Conservation (phyloP, 2,113 vertebrate species). For the Aix galericulata region DNA sequence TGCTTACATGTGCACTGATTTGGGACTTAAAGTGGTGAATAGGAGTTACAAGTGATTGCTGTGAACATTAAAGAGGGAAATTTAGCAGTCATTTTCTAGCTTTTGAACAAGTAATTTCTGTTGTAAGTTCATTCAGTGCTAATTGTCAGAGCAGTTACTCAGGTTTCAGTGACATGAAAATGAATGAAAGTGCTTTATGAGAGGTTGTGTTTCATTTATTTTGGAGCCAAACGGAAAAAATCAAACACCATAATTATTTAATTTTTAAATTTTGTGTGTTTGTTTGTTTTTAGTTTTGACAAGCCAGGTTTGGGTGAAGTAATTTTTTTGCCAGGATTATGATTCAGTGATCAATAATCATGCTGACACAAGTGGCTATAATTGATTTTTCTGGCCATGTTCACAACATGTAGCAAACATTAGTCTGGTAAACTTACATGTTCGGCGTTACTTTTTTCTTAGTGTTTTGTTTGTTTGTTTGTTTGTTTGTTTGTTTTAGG, state of each 20-base stretch:
- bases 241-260: neutral
- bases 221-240: neutral
- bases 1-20: neutral
- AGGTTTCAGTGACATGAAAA: neutral
- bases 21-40: neutral
- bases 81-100: neutral
- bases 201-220: neutral
- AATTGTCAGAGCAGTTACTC: neutral
- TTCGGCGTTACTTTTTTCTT: neutral
- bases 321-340: neutral
- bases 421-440: neutral
- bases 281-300: neutral
- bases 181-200: neutral
- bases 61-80: neutral
- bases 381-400: neutral
- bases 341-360: neutral
- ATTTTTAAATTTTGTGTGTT: neutral
- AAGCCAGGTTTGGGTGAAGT: neutral
- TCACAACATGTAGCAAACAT: neutral
- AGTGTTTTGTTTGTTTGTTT: neutral
- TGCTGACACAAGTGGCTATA: neutral
- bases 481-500: neutral
- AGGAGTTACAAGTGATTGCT: neutral
- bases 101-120: neutral
- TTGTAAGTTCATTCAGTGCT: neutral